Evolutionary conservation across 1,140 invertebrate species (phyloP), one percentile per base, ranked within the genome.

Genomic region (Caenorhabditis remanei): DNA sequence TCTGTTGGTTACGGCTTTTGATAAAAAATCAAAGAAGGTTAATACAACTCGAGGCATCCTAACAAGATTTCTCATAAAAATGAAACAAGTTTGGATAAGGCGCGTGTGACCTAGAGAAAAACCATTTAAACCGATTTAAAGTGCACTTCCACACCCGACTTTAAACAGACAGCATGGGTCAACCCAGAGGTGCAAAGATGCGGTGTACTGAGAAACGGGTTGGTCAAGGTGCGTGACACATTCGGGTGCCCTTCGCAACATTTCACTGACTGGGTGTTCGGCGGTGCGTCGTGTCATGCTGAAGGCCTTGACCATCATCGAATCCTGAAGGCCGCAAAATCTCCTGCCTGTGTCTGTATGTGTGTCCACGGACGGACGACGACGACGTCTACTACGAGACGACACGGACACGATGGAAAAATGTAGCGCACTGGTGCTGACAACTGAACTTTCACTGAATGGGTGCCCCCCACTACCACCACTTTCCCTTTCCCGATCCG

Each of bases 241-340:
- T 53, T 79, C 9, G n/a, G 40, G 24, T 46, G 43, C 71, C 71
- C 71, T 79, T 79, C 71, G 71, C 71, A 79, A 79, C 71, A 79
- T 79, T 79, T 79, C 71, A 79, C 71, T 79, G 71, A 79, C 71
- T 79, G 71, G 71, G 71, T 79, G 71, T 79, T 79, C 71, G 71
- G 71, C 71, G 71, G 71, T 79, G 71, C 21, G 43, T 79, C 71
- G 71, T 79, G 71, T 79, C 71, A 79, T 79, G 71, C 71, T 79
- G 71, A 50, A 79, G 71, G 71, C 71, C 71, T 79, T 79, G 71
- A 79, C 71, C 71, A 79, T 79, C 71, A 79, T n/a, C 21, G 71
- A n/a, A 79, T 79, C 46, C 71, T 79, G 71, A 79, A 79, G 71
- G 71, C 43, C 71, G 71, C 46, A 50, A 53, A 53, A 53, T 50